Percentiles rank a stretch among this genome's conserved stretches.
phyloP scores from a whole-genome alignment of 64 coral and sea anemone genomes.

The Exaiptasia diaphana region DNA sequence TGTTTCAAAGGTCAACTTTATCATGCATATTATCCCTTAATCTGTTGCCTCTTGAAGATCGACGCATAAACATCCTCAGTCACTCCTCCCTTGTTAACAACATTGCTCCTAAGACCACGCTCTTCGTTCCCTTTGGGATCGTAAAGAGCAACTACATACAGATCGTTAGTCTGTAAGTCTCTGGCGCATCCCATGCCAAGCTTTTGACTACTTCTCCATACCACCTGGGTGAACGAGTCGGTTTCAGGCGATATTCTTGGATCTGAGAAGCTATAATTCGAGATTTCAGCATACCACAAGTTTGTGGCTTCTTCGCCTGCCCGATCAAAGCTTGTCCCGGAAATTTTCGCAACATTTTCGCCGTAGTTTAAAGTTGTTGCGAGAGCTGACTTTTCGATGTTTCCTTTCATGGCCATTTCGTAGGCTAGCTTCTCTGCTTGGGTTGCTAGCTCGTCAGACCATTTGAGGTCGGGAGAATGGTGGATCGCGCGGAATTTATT shows the following conservation, averaged over 20 bases:
- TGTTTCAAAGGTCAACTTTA: no score
- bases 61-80: slow-evolving; percentile 88
- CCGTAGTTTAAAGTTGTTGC: slow-evolving; percentile 54
- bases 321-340: slow-evolving; percentile 72
- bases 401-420: slow-evolving; percentile 89
- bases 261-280: slow-evolving; percentile 91
- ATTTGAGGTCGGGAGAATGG: slow-evolving; percentile 56
- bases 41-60: slow-evolving; percentile 90
- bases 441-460: slow-evolving; percentile 90
- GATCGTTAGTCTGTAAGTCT: slow-evolving; percentile 77
- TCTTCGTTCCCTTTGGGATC: slow-evolving; percentile 66
- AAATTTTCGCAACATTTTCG: slow-evolving; percentile 91
- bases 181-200: slow-evolving; percentile 93
- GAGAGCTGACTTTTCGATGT: slow-evolving; percentile 60
- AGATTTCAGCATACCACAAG: slow-evolving; percentile 84
- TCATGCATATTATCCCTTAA: no score
- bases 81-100: slow-evolving; percentile 60
- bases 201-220: slow-evolving; percentile 68
- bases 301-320: slow-evolving; percentile 84
- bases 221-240: slow-evolving; percentile 82
- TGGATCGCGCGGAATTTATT: slow-evolving; percentile 72
- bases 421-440: slow-evolving; percentile 94
- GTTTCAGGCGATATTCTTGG: slow-evolving; percentile 71
- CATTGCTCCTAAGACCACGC: slow-evolving; percentile 49
- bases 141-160: slow-evolving; percentile 94